Base-by-base conservation (phyloP, 2,797 vertebrate species). In the Falco novaeseelandiae region DNA sequence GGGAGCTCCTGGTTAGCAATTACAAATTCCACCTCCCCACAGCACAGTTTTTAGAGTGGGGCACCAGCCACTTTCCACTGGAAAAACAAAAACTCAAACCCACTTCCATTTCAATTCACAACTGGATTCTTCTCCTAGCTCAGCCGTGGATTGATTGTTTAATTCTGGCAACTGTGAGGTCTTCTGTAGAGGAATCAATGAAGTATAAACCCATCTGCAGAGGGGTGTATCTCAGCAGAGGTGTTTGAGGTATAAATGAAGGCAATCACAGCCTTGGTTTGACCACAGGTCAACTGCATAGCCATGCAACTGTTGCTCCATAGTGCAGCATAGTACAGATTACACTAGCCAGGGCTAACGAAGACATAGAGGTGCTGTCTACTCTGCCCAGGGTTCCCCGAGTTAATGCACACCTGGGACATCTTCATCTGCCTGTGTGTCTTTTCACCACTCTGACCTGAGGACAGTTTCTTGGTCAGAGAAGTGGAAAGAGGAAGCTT, bases 281-380 rank as follows among this genome's bases (percentile, higher is more conserved):
- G 82, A 20, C 19, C 26, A 29, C 34, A 49, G 55, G 25, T 40
- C 32, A 18, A 8, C 8, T 8, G 44, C 38, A 36, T 8, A 34
- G 58, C 38, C 30, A 0, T 5, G 23, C 57, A 74, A 13, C 65
- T 78, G 27, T 67, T 32, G 40, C 51, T 6, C 3, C 2, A 2
- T 23, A 8, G 62, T 5, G 32, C 62, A 44, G 71, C 9, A 1
- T 6, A 5, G n/a, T 6, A 10, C 30, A 2, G 2, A 36, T 29
- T 62, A 25, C 30, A 6, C 30, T 15, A 18, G 25, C 27, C 42
- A 21, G 42, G 27, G 42, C 20, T 52, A 19, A 48, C 8, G 65
- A 23, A 29, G 51, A 25, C 0, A 0, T 3, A 7, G 51, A 63
- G 16, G 34, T 21, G 17, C 54, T 1, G 0, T 17, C 29, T 32